Conservation (phyloP, 2,888 invertebrate species). For the Dicyrtoma fusca region DNA sequence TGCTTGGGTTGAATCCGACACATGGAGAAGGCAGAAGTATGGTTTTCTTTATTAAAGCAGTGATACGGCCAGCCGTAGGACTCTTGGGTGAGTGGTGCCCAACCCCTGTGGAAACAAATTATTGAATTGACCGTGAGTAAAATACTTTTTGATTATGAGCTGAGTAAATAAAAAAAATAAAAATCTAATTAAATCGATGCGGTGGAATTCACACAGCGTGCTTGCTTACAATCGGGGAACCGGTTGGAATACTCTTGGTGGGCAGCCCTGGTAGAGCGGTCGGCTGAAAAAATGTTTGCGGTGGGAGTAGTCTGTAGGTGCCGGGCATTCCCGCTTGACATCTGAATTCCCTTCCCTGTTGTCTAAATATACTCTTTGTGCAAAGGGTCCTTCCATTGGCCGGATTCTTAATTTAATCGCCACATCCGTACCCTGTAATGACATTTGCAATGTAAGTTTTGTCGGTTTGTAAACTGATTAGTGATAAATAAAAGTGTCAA, state of each 20-base stretch:
- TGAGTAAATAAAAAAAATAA: no score
- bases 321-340: conserved; percentile 1
- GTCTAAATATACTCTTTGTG: conserved; percentile 14
- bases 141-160: no score
- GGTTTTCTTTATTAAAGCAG: conserved; percentile 32
- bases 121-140: not conserved
- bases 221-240: conserved; percentile 37
- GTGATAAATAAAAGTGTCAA: not conserved
- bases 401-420: conserved; percentile 37
- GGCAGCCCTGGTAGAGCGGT: conserved; percentile 37
- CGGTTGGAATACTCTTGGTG: conserved; percentile 36
- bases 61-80: conserved; percentile 22
- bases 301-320: conserved; percentile 10
- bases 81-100: conserved; percentile 22
- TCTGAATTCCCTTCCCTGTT: conserved; percentile 1
- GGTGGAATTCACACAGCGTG: no score
- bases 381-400: conserved; percentile 39
- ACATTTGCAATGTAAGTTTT: no score
- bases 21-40: conserved; percentile 15
- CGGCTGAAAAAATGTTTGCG: conserved; percentile 27
- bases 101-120: conserved; percentile 35
- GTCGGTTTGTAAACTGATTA: no score
- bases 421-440: conserved; percentile 29
- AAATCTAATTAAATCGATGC: not conserved
- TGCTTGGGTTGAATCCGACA: conserved; percentile 25